These are phyloP conservation scores for Paedocypris sp. DNA, from an alignment of 2,113 vertebrate species.

Conservation along the genomic window DNA sequence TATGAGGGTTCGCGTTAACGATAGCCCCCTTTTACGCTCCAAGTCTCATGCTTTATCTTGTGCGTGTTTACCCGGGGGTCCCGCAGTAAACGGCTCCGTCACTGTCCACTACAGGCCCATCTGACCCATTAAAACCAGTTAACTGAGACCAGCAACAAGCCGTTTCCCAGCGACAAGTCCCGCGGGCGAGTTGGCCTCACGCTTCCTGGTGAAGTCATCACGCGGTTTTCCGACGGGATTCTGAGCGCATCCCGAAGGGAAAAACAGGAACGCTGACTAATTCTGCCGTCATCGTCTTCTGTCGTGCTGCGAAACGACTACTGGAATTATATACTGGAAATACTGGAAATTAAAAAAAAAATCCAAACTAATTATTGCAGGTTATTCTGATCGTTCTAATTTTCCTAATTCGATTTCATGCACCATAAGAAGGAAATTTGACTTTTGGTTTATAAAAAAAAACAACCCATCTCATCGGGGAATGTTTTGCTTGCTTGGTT, in stretches of 20 bases:
- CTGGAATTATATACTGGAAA: no score
- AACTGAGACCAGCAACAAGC: not conserved
- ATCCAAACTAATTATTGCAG: no score
- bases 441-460: no score
- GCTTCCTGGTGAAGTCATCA: constrained; percentile 10
- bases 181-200: not conserved
- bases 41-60: constrained; percentile 29
- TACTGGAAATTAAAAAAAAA: no score
- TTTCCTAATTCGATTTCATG: no score
- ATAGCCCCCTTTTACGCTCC: constrained; percentile 6
- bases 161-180: not conserved
- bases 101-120: not conserved
- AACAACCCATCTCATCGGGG: no score
- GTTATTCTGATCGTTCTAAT: no score
- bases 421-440: no score
- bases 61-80: not conserved
- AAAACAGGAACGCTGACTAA: not conserved
- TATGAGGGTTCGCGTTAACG: constrained; percentile 39
- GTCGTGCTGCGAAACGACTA: no score
- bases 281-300: not conserved
- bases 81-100: not conserved
- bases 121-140: not conserved
- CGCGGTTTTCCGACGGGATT: not conserved
- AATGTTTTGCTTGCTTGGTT: no score
- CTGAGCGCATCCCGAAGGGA: not conserved